Evolutionary conservation across 2,113 vertebrate species (phyloP).

Genomic region (Raja brachyura): DNA sequence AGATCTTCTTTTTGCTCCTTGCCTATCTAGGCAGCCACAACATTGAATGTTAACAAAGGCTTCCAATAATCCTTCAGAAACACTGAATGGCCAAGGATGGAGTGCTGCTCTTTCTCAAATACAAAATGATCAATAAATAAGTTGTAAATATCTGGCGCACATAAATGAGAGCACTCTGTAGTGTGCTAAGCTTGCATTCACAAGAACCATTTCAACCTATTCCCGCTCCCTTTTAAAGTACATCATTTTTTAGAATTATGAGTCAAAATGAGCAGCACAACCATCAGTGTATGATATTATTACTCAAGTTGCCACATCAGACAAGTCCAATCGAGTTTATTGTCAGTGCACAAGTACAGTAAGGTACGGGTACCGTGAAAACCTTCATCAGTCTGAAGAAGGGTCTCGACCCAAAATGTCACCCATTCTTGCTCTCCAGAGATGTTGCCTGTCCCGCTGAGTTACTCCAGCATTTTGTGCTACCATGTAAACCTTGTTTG

Average conservation of each 20-base stretch:
- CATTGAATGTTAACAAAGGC: not conserved
- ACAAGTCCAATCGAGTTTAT: no score
- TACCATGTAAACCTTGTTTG: no score
- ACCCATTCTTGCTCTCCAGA: no score
- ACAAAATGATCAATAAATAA: not conserved
- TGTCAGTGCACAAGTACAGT: no score
- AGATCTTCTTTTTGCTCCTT: not conserved
- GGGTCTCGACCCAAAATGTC: no score
- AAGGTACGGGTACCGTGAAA: no score
- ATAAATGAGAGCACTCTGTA: not conserved
- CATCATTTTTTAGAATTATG: not conserved
- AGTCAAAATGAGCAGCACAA: not conserved
- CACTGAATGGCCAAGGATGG: not conserved
- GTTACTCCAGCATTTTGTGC: no score
- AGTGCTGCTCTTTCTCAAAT: not conserved
- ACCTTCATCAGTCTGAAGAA: no score
- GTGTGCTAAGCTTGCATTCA: not conserved
- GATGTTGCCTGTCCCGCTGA: no score
- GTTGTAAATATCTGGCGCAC: not conserved
- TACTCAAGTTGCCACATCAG: not conserved
- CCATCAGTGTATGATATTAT: not conserved
- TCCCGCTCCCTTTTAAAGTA: not conserved
- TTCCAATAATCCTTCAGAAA: not conserved
- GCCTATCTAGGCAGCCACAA: not conserved
- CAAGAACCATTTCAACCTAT: not conserved